These are phyloP conservation scores for Drosophila chauvacae DNA, from an alignment of 1,140 invertebrate genomes.

Conservation along the genomic window DNA sequence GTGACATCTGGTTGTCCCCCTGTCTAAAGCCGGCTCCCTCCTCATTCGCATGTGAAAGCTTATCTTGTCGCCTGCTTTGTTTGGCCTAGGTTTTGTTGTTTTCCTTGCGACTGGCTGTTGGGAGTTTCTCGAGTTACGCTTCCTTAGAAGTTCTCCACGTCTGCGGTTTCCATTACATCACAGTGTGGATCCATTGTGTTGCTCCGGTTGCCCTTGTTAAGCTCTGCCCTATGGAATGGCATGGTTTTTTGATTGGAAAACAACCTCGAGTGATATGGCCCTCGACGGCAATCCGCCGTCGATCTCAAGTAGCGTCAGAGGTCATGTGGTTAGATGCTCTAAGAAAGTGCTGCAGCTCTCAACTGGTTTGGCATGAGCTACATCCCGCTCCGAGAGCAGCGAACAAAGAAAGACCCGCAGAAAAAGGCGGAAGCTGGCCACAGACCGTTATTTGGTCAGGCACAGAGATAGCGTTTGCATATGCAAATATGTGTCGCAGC, in stretches of 20 bases:
- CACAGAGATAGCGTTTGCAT: constrained; percentile 21
- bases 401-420: constrained; percentile 16
- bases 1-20: constrained; percentile 39
- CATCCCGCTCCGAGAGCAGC: not conserved
- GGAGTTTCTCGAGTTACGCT: constrained; percentile 36
- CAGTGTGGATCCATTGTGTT: constrained; percentile 14
- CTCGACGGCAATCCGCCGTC: constrained; percentile 14
- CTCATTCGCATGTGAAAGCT: not conserved
- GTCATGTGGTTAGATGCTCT: constrained; percentile 9
- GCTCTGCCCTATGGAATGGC: constrained; percentile 2
- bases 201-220: constrained; percentile 19
- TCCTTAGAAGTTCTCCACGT: constrained; percentile 54
- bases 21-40: not conserved
- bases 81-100: constrained; percentile 24
- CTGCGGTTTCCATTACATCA: constrained; percentile 57
- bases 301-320: constrained; percentile 15
- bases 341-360: constrained; percentile 10
- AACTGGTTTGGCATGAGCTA: constrained; percentile 27
- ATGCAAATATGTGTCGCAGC: constrained; percentile 26
- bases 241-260: constrained; percentile 17
- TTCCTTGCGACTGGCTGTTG: constrained; percentile 10
- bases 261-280: constrained; percentile 13
- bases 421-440: constrained; percentile 21
- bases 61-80: constrained; percentile 14
- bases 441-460: constrained; percentile 20